phyloP scores from a whole-genome alignment of 2,888 invertebrate species.

The Prosopocoilus inquinatus region DNA sequence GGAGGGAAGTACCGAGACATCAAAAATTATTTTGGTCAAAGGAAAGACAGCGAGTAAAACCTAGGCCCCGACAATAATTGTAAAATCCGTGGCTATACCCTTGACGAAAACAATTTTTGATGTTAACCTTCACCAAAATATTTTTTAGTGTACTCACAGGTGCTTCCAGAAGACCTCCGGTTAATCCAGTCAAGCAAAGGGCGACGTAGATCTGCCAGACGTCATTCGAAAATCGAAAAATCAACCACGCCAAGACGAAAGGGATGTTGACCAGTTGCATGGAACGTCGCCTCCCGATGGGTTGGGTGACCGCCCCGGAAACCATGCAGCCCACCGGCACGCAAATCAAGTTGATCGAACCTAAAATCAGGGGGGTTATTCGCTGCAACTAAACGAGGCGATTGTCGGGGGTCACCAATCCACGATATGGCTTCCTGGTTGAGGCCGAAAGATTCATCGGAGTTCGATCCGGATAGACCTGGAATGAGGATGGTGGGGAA shows the following conservation, averaged over 20 bases:
- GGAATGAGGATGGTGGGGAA: constrained; percentile 81
- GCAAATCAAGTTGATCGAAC: constrained; percentile 76
- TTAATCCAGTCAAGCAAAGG: constrained; percentile 68
- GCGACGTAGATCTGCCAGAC: constrained; percentile 68
- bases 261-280: constrained; percentile 77
- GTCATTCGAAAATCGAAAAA: constrained; percentile 65
- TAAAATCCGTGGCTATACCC: too few relatives aligned
- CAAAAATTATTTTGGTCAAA: too few relatives aligned
- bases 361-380: constrained; percentile 48
- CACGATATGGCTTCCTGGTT: constrained; percentile 67
- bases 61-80: too few relatives aligned
- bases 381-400: too few relatives aligned
- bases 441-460: constrained; percentile 51
- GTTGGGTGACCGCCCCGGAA: constrained; percentile 70
- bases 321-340: constrained; percentile 77
- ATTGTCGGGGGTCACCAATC: constrained; percentile 61
- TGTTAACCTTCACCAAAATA: too few relatives aligned
- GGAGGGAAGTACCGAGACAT: too few relatives aligned
- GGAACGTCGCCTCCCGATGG: constrained; percentile 68
- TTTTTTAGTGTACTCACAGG: constrained; percentile 70
- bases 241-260: constrained; percentile 71
- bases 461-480: constrained; percentile 57
- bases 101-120: too few relatives aligned
- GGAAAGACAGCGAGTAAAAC: too few relatives aligned
- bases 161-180: constrained; percentile 77